Percentiles rank a stretch among this genome's conserved stretches.
phyloP scores from a whole-genome alignment of 1,140 invertebrate genomes.

The Rhopalosiphum maidis region DNA sequence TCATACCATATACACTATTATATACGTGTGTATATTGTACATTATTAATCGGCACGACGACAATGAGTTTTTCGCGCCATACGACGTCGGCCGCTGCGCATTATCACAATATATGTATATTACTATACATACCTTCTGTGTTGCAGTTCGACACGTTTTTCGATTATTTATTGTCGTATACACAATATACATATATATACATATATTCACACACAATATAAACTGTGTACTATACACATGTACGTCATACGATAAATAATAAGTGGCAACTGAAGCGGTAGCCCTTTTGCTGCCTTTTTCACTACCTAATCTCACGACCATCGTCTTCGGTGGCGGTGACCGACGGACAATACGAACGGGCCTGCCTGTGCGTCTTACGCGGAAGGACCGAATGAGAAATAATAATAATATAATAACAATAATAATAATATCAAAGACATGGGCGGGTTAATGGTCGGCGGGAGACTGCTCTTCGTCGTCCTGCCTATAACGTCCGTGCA shows the following conservation, averaged over 20 bases:
- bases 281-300: background rate
- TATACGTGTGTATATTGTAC: too few relatives aligned
- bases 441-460: background rate
- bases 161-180: background rate
- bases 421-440: background rate
- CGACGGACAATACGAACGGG: background rate
- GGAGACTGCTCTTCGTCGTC: background rate
- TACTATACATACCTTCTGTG: background rate
- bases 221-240: background rate
- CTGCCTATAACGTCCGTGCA: too few relatives aligned
- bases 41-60: constrained; percentile 2
- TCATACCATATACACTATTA: too few relatives aligned
- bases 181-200: too few relatives aligned
- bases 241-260: background rate
- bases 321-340: background rate
- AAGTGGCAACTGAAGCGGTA: background rate
- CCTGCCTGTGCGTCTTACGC: background rate
- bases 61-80: constrained; percentile 13
- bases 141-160: background rate
- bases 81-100: background rate
- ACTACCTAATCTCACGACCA: background rate
- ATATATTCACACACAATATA: too few relatives aligned
- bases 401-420: background rate
- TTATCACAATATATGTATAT: background rate
- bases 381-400: constrained; percentile 2